phyloP scores from a whole-genome alignment of 2,797 vertebrate species.

The Lithobates sylvaticus region DNA sequence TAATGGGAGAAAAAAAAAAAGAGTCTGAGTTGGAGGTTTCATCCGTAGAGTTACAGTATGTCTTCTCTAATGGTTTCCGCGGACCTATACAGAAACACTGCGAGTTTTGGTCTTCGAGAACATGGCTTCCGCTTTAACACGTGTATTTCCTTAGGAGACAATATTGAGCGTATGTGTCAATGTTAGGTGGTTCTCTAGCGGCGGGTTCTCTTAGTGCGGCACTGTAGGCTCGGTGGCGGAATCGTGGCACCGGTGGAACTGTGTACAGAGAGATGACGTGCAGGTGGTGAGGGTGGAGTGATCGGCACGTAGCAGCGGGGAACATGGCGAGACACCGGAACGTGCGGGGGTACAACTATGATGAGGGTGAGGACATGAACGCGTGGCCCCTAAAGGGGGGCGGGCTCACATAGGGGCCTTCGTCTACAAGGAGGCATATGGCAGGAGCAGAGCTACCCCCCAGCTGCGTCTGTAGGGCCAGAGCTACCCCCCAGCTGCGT shows the following conservation, averaged over 20 bases:
- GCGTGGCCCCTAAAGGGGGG: background rate
- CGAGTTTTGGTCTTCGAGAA: conserved; percentile 3
- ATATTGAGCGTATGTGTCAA: too few species aligned
- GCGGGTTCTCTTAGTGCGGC: background rate
- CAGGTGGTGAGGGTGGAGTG: conserved; percentile 4
- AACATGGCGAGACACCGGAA: conserved; percentile 96
- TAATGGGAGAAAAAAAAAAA: too few species aligned
- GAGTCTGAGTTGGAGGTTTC: background rate
- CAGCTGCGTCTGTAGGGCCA: too few species aligned
- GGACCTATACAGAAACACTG: background rate
- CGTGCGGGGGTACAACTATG: conserved; percentile 97
- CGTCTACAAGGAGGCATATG: too few species aligned
- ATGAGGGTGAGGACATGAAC: conserved; percentile 85
- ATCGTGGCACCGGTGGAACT: background rate
- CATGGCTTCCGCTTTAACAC: background rate
- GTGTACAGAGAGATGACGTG: conserved; percentile 1
- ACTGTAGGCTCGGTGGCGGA: background rate
- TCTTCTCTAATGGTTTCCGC: background rate
- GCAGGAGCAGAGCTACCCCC: too few species aligned
- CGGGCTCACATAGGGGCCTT: too few species aligned
- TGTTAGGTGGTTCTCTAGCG: background rate
- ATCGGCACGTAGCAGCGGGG: background rate
- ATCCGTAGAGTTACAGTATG: background rate
- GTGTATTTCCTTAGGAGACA: background rate
- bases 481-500: too few species aligned